Evolutionary conservation across 1,140 invertebrate genomes (phyloP).

Genomic region (Eurosta solidaginis): DNA sequence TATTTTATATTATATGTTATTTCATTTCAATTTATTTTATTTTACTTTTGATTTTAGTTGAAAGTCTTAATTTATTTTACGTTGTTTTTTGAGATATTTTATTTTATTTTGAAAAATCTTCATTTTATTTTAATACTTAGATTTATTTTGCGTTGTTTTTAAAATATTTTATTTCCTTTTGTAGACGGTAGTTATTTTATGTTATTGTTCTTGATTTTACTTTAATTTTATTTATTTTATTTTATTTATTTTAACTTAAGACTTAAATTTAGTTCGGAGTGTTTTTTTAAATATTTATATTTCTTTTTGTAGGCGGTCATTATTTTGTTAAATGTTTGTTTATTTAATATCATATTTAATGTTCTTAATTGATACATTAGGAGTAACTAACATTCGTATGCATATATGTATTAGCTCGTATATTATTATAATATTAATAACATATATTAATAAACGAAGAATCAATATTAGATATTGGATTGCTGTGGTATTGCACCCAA

Average conservation of each 20-base stretch:
- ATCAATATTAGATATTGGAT: too few species aligned
- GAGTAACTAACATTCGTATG: too few species aligned
- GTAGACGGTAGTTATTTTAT: neutral
- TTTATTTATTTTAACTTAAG: neutral
- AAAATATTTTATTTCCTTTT: neutral
- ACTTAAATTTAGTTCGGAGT: neutral
- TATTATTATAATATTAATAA: too few species aligned
- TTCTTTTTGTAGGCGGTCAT: too few species aligned
- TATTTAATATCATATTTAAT: too few species aligned
- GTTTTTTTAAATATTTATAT: too few species aligned
- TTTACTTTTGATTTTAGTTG: constrained; percentile 24
- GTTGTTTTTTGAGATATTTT: neutral
- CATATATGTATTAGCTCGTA: too few species aligned
- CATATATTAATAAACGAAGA: too few species aligned
- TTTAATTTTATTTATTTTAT: neutral
- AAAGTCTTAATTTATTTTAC: neutral
- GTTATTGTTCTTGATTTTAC: too few species aligned
- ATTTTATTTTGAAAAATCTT: neutral
- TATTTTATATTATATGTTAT: neutral
- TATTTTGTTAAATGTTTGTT: too few species aligned
- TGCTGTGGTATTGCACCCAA: too few species aligned
- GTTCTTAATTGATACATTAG: too few species aligned
- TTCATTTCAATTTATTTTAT: constrained; percentile 15
- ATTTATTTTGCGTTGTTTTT: neutral
- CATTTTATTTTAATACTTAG: neutral